Evolutionary conservation across 30 jellyfish, hydroid and myxozoan species (phyloP).

Genomic region (Turritopsis dohrnii): DNA sequence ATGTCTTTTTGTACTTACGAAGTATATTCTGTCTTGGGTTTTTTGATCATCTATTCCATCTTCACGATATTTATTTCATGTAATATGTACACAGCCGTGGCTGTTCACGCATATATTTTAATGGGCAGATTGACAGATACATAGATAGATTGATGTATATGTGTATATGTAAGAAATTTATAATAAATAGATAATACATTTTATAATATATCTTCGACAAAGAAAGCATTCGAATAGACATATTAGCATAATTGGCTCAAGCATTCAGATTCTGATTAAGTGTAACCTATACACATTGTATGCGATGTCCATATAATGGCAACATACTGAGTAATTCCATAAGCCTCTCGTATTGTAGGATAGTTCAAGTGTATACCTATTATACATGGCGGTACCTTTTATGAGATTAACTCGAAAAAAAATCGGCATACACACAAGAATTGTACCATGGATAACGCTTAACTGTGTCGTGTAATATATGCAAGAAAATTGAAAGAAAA

Average conservation of each 20-base stretch:
- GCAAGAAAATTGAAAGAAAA: background rate
- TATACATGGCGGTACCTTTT: background rate
- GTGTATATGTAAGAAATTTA: background rate
- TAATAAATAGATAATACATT: background rate
- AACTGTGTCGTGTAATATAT: background rate
- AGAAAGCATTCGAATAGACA: background rate
- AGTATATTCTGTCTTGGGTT: background rate
- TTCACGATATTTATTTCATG: too few species aligned
- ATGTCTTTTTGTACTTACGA: background rate
- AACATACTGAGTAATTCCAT: slow-evolving; percentile 17
- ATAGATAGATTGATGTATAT: background rate
- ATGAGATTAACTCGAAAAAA: background rate
- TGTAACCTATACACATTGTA: slow-evolving; percentile 11
- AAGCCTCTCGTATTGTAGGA: slow-evolving; percentile 7
- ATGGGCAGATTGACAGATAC: background rate
- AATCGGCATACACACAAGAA: background rate
- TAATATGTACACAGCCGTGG: background rate
- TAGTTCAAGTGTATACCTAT: background rate
- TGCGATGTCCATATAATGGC: slow-evolving; percentile 11
- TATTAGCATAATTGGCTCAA: slow-evolving; percentile 15
- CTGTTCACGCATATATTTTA: too few species aligned
- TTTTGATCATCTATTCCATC: background rate
- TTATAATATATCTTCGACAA: background rate
- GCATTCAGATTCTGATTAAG: background rate
- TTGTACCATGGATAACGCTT: background rate